Percentiles rank a stretch among this genome's conserved stretches.
phyloP scores from a whole-genome alignment of 2,888 invertebrate species.

The Aplocera efformata region DNA sequence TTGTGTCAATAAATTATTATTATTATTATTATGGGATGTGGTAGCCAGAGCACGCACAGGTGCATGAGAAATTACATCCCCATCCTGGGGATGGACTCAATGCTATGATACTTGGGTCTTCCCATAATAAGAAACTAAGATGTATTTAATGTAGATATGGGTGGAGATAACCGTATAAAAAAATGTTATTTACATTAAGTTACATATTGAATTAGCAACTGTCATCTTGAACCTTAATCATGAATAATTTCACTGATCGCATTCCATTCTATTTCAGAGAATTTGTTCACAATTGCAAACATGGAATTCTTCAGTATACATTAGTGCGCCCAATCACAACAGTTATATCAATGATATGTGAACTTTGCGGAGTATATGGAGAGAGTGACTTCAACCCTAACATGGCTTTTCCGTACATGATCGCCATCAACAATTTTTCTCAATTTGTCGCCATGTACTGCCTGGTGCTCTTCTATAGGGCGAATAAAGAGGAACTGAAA shows the following conservation, averaged over 20 bases:
- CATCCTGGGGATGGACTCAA: no score
- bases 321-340: constrained; percentile 95
- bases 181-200: no score
- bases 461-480: constrained; percentile 94
- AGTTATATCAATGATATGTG: constrained; percentile 93
- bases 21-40: background rate
- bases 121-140: no score
- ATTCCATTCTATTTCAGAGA: constrained; percentile 83
- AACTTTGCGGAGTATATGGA: constrained; percentile 90
- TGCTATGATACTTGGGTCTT: no score
- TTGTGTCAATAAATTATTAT: no score
- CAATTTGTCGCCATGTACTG: constrained; percentile 99
- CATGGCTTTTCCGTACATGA: constrained; percentile 94
- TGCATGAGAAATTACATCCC: no score
- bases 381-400: constrained; percentile 94
- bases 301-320: constrained; percentile 97
- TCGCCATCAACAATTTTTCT: constrained; percentile 93
- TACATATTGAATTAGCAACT: no score
- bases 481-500: constrained; percentile 90
- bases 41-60: no score
- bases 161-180: no score
- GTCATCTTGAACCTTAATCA: no score
- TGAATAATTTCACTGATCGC: no score
- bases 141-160: no score
- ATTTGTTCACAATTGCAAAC: constrained; percentile 96